These are phyloP conservation scores for Tapera naevia DNA, from an alignment of 2,797 vertebrate genomes.

Conservation along the genomic window DNA sequence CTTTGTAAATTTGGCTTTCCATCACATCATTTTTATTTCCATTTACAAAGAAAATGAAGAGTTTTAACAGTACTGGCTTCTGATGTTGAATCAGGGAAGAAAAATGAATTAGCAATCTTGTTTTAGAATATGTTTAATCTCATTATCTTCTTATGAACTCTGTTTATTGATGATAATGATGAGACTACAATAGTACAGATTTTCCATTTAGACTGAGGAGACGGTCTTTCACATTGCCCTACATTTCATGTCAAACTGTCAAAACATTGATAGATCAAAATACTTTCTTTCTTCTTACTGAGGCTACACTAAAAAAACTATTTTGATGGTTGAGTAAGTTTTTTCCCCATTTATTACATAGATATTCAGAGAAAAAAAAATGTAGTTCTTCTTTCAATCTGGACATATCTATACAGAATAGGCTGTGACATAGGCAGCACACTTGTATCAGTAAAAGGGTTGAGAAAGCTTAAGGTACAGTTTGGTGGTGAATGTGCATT, in stretches of 20 bases:
- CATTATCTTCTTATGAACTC: background rate
- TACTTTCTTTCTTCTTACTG: background rate
- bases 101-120: fast-evolving
- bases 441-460: background rate
- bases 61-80: background rate
- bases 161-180: background rate
- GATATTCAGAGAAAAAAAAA: background rate
- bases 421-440: background rate
- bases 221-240: background rate
- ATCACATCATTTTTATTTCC: background rate
- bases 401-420: background rate
- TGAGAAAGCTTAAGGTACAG: background rate
- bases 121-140: background rate
- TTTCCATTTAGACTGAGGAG: background rate
- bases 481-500: background rate
- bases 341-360: background rate
- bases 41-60: background rate
- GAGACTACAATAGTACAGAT: background rate
- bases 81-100: background rate
- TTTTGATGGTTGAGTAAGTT: background rate
- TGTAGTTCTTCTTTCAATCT: fast-evolving
- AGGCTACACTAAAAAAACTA: background rate
- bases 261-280: background rate
- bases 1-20: background rate
- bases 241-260: background rate